Evolutionary conservation across 1,140 invertebrate genomes (phyloP), one percentile per base, ranked within the genome.

Genomic region (Drosophila novamexicana): DNA sequence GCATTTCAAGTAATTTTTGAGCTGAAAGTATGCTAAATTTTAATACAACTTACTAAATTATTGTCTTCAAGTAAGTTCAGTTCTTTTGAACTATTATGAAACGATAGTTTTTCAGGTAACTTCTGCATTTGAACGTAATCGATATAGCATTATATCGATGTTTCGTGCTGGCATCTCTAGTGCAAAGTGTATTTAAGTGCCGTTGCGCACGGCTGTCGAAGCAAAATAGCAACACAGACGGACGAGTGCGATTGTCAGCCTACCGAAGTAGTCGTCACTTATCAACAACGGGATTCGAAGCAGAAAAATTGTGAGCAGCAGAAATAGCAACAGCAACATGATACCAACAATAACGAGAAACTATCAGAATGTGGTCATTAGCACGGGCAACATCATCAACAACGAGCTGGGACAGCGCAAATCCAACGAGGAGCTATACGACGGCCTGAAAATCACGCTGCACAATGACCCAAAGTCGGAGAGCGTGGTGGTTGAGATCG

Each of bases 311-410:
- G 29, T 40, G 6, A 57, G n/a, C 16, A 57, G 40, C 22, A 29
- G 22, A 29, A 29, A 29, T 29, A 29, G 22, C 39, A 14, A 40
- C 1, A 52, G 7, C 39, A 45, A 12, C n/a, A 91, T 91, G 90
- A 89, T 91, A 61, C 81, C 90, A 53, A 76, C 81, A 74, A 89
- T 91, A 75, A 77, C 77, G 58, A 89, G 83, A 14, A 85, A 89
- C 68, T 91, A 76, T 74, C 76, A 84, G 67, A 80, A 90, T 67
- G 71, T 94, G 74, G 93, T 94, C 71, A 95, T 98, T 65, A 96
- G 97, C 81, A 97, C 97, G 39, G 97, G 97, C 61, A 98, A 98
- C 93, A 96, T 98, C 73, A 94, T 98, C 89, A 96, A 96, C 92
- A 86, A 81, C 34, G 97, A 97, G 91, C 95, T 96, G 58, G 96